Conservation (phyloP, 2,888 invertebrate genomes). For the Platypus cylindrus region DNA sequence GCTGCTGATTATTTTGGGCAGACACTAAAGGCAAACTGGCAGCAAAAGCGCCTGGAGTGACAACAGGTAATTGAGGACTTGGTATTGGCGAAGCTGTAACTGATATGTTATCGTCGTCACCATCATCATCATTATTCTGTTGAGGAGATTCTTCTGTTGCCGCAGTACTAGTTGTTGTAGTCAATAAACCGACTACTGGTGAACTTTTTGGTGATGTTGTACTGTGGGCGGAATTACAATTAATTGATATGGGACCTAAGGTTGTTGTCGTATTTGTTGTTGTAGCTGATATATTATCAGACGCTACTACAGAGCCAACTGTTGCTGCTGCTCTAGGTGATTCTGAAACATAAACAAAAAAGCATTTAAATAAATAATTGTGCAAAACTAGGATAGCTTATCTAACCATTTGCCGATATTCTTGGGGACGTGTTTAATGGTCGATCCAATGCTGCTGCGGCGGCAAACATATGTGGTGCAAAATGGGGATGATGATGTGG, state of each 20-base stretch:
- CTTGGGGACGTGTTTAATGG: constrained; percentile 41
- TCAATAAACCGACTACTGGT: constrained; percentile 34
- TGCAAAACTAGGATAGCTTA: too few relatives aligned
- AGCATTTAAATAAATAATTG: too few relatives aligned
- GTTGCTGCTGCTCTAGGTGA: too few relatives aligned
- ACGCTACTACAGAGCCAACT: too few relatives aligned
- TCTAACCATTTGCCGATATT: constrained; percentile 39
- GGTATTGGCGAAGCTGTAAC: constrained; percentile 50
- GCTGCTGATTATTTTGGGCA: constrained; percentile 30
- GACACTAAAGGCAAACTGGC: constrained; percentile 30
- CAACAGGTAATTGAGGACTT: constrained; percentile 39
- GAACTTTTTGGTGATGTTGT: constrained; percentile 59
- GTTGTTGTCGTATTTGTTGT: constrained; percentile 32
- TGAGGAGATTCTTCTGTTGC: constrained; percentile 32
- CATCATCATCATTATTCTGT: too few relatives aligned
- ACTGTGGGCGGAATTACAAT: constrained; percentile 48
- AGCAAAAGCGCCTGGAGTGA: constrained; percentile 29
- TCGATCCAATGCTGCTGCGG: constrained; percentile 41
- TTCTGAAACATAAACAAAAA: too few relatives aligned
- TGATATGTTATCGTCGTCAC: constrained; percentile 44
- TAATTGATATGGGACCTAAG: constrained; percentile 35
- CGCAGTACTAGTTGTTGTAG: constrained; percentile 37
- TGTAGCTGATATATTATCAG: too few relatives aligned
- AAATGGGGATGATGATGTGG: constrained; percentile 41
- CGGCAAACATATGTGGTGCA: constrained; percentile 34